A percentile compares a stretch with the other conserved stretches of the same genome.
Evolutionary conservation across 1,140 invertebrate species (phyloP).

Genomic region (Trichonephila clavata): DNA sequence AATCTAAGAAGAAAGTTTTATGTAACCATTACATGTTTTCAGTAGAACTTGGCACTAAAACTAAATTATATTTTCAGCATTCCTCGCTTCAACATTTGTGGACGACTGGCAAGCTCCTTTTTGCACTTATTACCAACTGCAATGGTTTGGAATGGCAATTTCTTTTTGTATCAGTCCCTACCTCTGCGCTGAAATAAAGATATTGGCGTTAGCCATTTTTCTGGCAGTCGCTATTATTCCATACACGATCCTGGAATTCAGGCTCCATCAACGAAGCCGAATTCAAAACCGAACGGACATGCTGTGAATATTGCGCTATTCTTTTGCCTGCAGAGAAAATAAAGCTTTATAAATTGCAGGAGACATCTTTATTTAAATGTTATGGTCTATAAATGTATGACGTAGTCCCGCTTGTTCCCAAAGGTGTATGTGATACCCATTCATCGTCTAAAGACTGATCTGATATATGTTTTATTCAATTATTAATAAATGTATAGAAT

Average conservation of each 20-base stretch:
- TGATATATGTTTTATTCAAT: too few species aligned
- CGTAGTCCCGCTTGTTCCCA: too few species aligned
- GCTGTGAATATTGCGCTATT: background rate
- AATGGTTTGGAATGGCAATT: slow-evolving; percentile 61
- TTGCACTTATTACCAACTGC: slow-evolving; percentile 59
- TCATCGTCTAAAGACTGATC: too few species aligned
- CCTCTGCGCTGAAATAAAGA: slow-evolving; percentile 68
- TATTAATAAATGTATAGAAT: too few species aligned
- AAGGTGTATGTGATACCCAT: too few species aligned
- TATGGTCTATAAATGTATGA: too few species aligned
- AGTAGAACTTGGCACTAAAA: too few species aligned
- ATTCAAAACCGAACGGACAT: slow-evolving; percentile 58
- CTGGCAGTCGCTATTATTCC: slow-evolving; percentile 65
- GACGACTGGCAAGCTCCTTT: slow-evolving; percentile 76
- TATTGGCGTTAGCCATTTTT: slow-evolving; percentile 50
- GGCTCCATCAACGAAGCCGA: slow-evolving; percentile 51
- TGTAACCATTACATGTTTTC: too few species aligned
- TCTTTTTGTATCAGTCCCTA: slow-evolving; percentile 59
- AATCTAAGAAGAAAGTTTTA: too few species aligned
- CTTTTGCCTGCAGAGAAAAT: background rate
- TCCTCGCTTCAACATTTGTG: slow-evolving; percentile 52
- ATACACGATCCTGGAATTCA: slow-evolving; percentile 67
- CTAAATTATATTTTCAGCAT: slow-evolving; percentile 60
- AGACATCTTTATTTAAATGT: too few species aligned
- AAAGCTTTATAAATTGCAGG: background rate